These are phyloP conservation scores for Dromiciops gliroides DNA, from an alignment of 2,113 vertebrate genomes.

Conservation along the genomic window DNA sequence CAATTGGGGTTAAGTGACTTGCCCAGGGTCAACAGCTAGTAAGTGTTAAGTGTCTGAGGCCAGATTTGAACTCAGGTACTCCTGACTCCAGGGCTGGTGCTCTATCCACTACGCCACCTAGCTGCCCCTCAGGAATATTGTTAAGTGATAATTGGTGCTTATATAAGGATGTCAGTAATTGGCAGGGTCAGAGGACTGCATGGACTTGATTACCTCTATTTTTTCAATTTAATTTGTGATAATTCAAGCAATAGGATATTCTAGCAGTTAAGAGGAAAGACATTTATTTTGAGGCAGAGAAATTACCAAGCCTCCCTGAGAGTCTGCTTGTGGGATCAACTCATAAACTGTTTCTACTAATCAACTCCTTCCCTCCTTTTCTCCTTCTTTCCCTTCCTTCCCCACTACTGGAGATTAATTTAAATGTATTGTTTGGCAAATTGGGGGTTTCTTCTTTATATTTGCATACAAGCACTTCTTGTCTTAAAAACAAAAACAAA, in stretches of 20 bases:
- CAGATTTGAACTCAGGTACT: too few species aligned
- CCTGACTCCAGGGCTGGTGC: too few species aligned
- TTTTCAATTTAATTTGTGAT: neutral
- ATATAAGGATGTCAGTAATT: neutral
- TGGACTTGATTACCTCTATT: neutral
- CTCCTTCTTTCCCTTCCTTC: neutral
- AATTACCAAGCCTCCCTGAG: neutral
- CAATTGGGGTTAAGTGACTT: too few species aligned
- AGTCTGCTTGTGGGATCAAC: neutral
- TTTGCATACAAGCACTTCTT: neutral
- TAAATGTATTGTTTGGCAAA: neutral
- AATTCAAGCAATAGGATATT: neutral
- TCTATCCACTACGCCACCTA: too few species aligned
- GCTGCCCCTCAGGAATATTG: neutral
- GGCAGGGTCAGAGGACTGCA: neutral
- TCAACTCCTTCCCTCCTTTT: neutral
- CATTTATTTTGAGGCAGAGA: neutral
- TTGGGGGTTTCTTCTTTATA: neutral
- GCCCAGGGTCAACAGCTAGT: too few species aligned
- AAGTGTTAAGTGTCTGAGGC: too few species aligned
- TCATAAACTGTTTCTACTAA: neutral
- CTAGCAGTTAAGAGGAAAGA: neutral
- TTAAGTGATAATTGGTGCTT: neutral
- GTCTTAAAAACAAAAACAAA: neutral
- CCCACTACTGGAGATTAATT: neutral